Evolutionary conservation across 2,888 invertebrate species (phyloP).

Genomic region (Napeogenes sylphis): DNA sequence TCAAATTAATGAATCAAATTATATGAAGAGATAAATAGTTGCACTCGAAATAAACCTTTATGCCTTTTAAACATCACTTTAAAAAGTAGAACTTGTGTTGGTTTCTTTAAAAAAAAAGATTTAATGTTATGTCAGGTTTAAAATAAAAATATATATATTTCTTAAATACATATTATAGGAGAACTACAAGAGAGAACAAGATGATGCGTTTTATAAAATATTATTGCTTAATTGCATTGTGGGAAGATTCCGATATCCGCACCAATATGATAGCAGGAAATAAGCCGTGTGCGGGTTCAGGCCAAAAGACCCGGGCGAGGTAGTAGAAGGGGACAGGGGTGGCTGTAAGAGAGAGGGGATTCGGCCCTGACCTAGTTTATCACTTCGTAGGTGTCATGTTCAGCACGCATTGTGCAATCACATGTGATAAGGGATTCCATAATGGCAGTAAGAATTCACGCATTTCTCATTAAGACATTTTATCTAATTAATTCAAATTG

Average conservation of each 20-base stretch:
- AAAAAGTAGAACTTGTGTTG: no score
- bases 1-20: no score
- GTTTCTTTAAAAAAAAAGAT: no score
- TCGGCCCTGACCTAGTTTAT: slow-evolving; percentile 13
- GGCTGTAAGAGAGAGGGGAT: neutral
- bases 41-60: no score
- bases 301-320: slow-evolving; percentile 1
- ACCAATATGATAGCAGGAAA: neutral
- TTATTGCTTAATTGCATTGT: neutral
- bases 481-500: no score
- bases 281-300: neutral
- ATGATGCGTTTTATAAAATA: neutral
- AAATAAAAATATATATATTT: no score
- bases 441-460: slow-evolving; percentile 1
- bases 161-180: no score
- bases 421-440: neutral
- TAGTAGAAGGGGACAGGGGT: neutral
- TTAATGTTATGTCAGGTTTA: no score
- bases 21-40: no score
- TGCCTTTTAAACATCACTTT: no score
- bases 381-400: slow-evolving; percentile 1
- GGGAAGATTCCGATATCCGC: neutral
- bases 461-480: neutral
- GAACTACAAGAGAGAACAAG: no score
- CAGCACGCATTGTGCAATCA: slow-evolving; percentile 10